phyloP scores from a whole-genome alignment of 2,113 vertebrate species.

The Erinaceus europaeus region DNA sequence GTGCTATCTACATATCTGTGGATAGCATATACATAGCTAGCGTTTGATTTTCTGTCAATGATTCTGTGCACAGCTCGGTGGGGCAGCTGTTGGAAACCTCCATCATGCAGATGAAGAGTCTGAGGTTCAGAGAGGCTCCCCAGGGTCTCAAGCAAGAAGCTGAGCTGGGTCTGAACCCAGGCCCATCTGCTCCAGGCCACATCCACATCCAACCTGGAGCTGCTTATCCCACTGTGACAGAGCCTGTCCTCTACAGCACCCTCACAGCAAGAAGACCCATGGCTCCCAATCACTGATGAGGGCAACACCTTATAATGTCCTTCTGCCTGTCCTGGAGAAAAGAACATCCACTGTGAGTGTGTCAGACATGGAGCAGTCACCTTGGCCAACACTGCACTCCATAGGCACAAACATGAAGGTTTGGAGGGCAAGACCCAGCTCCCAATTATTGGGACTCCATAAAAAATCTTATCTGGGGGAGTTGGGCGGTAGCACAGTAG shows the following conservation, averaged over 20 bases:
- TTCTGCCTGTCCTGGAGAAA: not conserved
- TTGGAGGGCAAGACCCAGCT: too few relatives aligned
- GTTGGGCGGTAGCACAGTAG: too few relatives aligned
- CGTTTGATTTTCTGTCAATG: not conserved
- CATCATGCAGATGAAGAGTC: not conserved
- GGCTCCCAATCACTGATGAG: not conserved
- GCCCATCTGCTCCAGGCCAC: not conserved
- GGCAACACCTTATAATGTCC: not conserved
- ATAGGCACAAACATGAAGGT: too few relatives aligned
- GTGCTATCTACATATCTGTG: not conserved
- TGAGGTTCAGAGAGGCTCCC: not conserved
- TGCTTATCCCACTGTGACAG: too few relatives aligned
- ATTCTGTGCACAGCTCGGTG: not conserved
- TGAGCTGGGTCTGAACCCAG: not conserved
- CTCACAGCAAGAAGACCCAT: not conserved
- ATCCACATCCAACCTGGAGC: rapidly evolving
- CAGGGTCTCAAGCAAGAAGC: not conserved
- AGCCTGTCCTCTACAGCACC: too few relatives aligned
- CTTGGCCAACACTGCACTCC: too few relatives aligned
- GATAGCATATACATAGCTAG: not conserved
- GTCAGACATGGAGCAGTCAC: too few relatives aligned
- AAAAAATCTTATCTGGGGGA: too few relatives aligned
- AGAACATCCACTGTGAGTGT: not conserved
- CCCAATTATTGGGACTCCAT: too few relatives aligned
- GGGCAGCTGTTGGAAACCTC: not conserved